Conservation (phyloP, 1,140 invertebrate genomes). For the Gryllus bimaculatus region DNA sequence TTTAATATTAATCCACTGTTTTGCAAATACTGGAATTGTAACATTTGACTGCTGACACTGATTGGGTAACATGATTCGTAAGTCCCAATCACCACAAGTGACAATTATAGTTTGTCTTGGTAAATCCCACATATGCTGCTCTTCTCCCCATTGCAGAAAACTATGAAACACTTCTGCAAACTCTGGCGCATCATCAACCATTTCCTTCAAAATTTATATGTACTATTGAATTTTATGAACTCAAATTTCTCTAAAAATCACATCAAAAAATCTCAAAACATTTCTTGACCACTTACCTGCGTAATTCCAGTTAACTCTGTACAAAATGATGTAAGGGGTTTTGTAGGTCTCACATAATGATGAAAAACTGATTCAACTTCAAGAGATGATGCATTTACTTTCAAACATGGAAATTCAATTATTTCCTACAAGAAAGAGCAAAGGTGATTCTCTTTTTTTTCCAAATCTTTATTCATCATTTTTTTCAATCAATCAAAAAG, state of each 20-base stretch:
- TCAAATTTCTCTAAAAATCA: background rate
- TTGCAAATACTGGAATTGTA: conserved; percentile 33
- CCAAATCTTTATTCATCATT: too few relatives aligned
- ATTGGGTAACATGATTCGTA: conserved; percentile 40
- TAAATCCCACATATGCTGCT: background rate
- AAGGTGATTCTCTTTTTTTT: background rate
- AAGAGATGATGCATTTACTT: conserved; percentile 43
- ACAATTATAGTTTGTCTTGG: conserved; percentile 32
- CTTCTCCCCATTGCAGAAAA: conserved; percentile 6
- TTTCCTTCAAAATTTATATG: conserved; percentile 29
- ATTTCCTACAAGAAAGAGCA: conserved; percentile 44
- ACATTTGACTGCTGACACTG: conserved; percentile 37
- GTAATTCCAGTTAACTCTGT: conserved; percentile 43
- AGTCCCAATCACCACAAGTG: conserved; percentile 48
- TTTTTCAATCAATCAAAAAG: too few relatives aligned
- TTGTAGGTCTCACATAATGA: conserved; percentile 45
- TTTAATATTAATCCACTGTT: conserved; percentile 43
- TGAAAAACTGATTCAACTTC: conserved; percentile 46
- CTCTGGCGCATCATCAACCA: conserved; percentile 31
- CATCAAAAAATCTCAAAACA: background rate
- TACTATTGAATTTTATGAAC: background rate
- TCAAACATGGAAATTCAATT: conserved; percentile 56
- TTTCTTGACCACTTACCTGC: conserved; percentile 28
- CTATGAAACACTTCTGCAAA: conserved; percentile 5
- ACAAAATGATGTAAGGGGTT: conserved; percentile 47